Conservation (phyloP, 2,888 invertebrate species). For the Sepiola atlantica region DNA sequence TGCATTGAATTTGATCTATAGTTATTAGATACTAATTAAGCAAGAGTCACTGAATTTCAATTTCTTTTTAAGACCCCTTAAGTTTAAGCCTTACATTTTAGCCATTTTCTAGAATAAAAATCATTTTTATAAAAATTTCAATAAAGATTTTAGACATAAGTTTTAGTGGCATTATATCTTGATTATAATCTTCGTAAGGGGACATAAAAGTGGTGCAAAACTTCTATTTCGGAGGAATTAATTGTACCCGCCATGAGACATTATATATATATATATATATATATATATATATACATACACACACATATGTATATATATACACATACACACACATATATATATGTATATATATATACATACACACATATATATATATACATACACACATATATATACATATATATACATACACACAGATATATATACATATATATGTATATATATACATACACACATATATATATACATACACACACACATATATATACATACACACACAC, state of each 20-base stretch:
- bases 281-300: neutral
- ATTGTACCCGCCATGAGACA: neutral
- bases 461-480: neutral
- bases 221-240: neutral
- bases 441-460: neutral
- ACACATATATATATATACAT: neutral
- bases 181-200: no score
- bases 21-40: no score
- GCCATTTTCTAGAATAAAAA: no score
- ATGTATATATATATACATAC: neutral
- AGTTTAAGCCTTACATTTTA: no score
- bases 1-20: no score
- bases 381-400: neutral
- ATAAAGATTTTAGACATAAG: no score
- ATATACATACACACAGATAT: neutral
- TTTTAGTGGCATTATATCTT: no score
- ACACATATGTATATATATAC: neutral
- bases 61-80: no score
- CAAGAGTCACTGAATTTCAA: no score
- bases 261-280: conserved; percentile 1
- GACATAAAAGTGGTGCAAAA: no score
- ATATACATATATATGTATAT: conserved; percentile 3
- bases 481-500: neutral
- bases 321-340: neutral
- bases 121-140: no score